Base-by-base conservation (phyloP, 2,888 invertebrate genomes). In the Sisyra nigra region DNA sequence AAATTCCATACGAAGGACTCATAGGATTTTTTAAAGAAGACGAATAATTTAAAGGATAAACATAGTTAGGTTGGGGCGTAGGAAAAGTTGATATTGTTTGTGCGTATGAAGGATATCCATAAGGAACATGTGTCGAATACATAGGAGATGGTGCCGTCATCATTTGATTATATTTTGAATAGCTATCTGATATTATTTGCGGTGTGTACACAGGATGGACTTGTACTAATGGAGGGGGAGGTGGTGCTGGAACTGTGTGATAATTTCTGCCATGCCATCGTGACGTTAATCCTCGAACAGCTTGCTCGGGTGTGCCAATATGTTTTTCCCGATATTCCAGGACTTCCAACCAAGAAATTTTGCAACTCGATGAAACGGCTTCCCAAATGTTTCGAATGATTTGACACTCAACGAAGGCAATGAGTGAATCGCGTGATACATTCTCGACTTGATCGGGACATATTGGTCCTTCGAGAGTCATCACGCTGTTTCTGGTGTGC, bases 361-460 rank as follows among this genome's bases (percentile, higher is more conserved):
- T 65, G 47, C 62, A 67, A 11, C 63, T 57, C 42, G 70, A 62
- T 41, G 77, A 72, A 14, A 79, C 70, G 32, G 75, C 68, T 55
- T 84, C 83, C 72, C 81, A 80, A 51, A 86, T 78, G 47, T 76
- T 71, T 46, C 78, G 78, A 65, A 87, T 71, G 55, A 87, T 81
- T 73, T 87, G 81, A 55, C 88, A 88, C 65, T 91, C 91, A 36
- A 85, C 83, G 59, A 81, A 81, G 14, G 89, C 91, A 19, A 86
- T 76, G 52, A 89, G 72, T 11, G 87, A 85, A 60, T 91, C 89
- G 42, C 83, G 69, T 1, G 86, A 85, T 2, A 89, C 79, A 46
- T 74, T 76, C 13, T 80, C 74, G 3, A 85, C 80, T 61, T 75
- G 74, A 60, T 87, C 87, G 1, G 84, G 85, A 57, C 87, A 87